These are phyloP conservation scores for Plebejus argus DNA, from an alignment of 2,888 invertebrate genomes.

Conservation along the genomic window DNA sequence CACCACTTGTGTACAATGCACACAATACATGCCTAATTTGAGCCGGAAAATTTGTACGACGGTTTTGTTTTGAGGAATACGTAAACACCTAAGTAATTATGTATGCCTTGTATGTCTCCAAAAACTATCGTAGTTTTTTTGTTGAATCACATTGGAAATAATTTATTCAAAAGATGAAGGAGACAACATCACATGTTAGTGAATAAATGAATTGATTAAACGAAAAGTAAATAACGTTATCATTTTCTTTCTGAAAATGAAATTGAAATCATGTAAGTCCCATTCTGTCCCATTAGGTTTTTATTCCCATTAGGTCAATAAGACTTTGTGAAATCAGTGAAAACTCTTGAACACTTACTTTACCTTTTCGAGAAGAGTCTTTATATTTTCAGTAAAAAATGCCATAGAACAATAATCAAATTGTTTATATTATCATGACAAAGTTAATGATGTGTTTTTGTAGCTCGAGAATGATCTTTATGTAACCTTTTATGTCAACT, in stretches of 20 bases:
- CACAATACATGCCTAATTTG: not conserved
- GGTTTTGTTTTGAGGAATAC: not conserved
- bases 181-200: too few relatives aligned
- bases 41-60: not conserved
- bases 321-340: too few relatives aligned
- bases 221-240: too few relatives aligned
- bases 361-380: not conserved
- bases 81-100: not conserved
- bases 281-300: too few relatives aligned
- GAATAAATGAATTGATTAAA: too few relatives aligned
- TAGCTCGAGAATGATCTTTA: slow-evolving; percentile 17
- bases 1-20: not conserved
- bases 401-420: not conserved
- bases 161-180: too few relatives aligned
- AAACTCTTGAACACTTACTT: not conserved
- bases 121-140: too few relatives aligned
- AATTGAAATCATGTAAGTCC: too few relatives aligned
- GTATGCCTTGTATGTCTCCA: too few relatives aligned
- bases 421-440: not conserved
- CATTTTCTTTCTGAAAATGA: too few relatives aligned
- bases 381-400: not conserved
- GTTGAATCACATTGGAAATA: too few relatives aligned
- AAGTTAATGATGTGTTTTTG: not conserved
- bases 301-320: too few relatives aligned
- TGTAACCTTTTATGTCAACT: slow-evolving; percentile 16